Conservation (phyloP, 2,888 invertebrate species). For the Lithodes maja region DNA sequence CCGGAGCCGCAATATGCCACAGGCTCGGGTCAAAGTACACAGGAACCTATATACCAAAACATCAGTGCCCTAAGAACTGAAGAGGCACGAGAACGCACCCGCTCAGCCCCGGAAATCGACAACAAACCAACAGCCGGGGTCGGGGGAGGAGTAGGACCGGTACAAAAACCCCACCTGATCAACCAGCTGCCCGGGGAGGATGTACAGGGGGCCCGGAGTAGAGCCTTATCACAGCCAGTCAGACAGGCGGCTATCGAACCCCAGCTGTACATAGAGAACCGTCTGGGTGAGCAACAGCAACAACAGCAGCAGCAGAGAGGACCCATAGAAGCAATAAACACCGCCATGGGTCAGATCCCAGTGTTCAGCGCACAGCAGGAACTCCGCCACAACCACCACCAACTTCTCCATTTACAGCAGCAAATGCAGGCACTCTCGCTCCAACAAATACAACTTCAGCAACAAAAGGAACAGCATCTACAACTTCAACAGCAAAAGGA, state of each 20-base stretch:
- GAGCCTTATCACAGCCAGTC: slow-evolving; percentile 59
- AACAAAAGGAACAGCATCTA: slow-evolving; percentile 70
- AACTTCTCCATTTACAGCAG: slow-evolving; percentile 53
- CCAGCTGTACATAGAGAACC: slow-evolving; percentile 54
- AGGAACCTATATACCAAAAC: slow-evolving; percentile 88
- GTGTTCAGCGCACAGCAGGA: slow-evolving; percentile 63
- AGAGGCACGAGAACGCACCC: slow-evolving; percentile 59
- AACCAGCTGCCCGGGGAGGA: slow-evolving; percentile 44
- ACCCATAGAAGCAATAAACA: slow-evolving; percentile 59
- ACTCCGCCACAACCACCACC: slow-evolving; percentile 54
- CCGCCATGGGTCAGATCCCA: slow-evolving; percentile 62
- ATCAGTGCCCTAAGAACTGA: slow-evolving; percentile 77
- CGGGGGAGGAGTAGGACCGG: slow-evolving; percentile 3
- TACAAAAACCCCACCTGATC: slow-evolving; percentile 31
- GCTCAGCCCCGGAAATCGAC: slow-evolving; percentile 65
- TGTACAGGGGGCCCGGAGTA: slow-evolving; percentile 35
- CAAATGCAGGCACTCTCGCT: slow-evolving; percentile 53
- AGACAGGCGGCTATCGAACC: slow-evolving; percentile 54
- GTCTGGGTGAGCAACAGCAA: slow-evolving; percentile 57
- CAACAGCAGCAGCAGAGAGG: slow-evolving; percentile 37
- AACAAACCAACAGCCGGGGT: slow-evolving; percentile 23
- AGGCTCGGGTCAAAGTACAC: slow-evolving; percentile 32
- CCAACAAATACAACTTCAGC: slow-evolving; percentile 47
- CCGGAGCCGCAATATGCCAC: slow-evolving; percentile 41
- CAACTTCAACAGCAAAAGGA: slow-evolving; percentile 62